Evolutionary conservation across 2,113 vertebrate genomes (phyloP).

Genomic region (Speoplatyrhinus poulsoni): DNA sequence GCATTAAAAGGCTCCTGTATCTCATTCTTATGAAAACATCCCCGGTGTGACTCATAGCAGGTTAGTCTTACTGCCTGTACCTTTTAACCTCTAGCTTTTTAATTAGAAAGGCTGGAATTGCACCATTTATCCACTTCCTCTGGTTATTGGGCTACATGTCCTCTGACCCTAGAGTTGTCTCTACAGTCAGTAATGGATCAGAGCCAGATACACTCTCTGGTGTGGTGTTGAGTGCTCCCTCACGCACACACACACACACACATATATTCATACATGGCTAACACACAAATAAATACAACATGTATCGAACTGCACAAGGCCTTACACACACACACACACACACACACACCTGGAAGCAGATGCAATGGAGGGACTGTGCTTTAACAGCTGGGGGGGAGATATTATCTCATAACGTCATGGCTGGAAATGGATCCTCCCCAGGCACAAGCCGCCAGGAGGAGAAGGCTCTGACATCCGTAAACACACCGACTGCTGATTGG

Average conservation of each 20-base stretch:
- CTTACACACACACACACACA: background rate
- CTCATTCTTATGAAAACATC: slow-evolving; percentile 63
- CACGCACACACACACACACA: slow-evolving; percentile 19
- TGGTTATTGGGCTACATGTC: slow-evolving; percentile 48
- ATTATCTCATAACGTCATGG: slow-evolving; percentile 69
- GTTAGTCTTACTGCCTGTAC: slow-evolving; percentile 63
- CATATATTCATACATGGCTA: background rate
- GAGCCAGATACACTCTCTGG: slow-evolving; percentile 36
- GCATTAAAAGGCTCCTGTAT: slow-evolving; percentile 49
- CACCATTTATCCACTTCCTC: slow-evolving; percentile 54
- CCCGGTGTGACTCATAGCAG: slow-evolving; percentile 66
- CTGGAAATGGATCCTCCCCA: slow-evolving; percentile 72
- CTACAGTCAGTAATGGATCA: slow-evolving; percentile 55
- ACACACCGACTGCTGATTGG: slow-evolving; percentile 29
- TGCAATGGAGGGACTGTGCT: slow-evolving; percentile 64
- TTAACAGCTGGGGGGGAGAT: slow-evolving; percentile 72
- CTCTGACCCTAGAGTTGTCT: slow-evolving; percentile 60
- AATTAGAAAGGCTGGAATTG: slow-evolving; percentile 57
- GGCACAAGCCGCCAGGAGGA: slow-evolving; percentile 58
- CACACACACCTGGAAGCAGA: slow-evolving; percentile 33
- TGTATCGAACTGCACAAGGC: background rate
- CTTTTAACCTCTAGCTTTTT: slow-evolving; percentile 66
- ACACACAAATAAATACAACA: background rate
- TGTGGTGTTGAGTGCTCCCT: slow-evolving; percentile 24
- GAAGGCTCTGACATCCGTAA: slow-evolving; percentile 52